These are phyloP conservation scores for Amphipyra berbera DNA, from an alignment of 2,888 invertebrate species.

Conservation along the genomic window DNA sequence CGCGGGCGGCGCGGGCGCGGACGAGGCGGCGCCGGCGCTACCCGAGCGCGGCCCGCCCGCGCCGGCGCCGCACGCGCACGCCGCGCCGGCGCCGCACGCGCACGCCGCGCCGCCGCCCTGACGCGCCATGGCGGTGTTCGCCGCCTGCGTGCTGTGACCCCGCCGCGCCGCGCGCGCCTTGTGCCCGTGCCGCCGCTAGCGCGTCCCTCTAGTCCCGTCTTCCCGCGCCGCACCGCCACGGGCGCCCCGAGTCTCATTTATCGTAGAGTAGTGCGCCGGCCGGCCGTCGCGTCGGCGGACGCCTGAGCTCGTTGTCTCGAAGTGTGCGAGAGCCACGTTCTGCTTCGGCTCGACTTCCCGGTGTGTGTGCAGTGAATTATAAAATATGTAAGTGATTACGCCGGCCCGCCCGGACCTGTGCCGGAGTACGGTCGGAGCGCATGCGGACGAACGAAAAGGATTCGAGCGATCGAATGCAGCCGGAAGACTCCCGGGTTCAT, in stretches of 20 bases:
- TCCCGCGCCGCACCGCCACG: constrained; percentile 36
- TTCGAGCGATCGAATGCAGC: neutral
- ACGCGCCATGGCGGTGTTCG: constrained; percentile 95
- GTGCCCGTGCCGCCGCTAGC: constrained; percentile 34
- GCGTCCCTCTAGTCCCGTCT: constrained; percentile 38
- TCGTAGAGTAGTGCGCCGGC: constrained; percentile 11
- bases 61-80: constrained; percentile 57
- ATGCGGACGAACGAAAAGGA: neutral
- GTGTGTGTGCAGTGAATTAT: constrained; percentile 27
- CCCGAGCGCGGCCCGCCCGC: constrained; percentile 83
- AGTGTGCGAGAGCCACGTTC: constrained; percentile 14
- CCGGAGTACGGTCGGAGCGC: neutral
- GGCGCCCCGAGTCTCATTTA: constrained; percentile 3
- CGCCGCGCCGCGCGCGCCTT: constrained; percentile 42
- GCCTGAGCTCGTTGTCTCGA: no score
- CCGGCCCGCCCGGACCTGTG: constrained; percentile 1
- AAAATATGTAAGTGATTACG: constrained; percentile 19
- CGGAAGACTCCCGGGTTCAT: constrained; percentile 15
- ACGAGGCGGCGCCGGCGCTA: constrained; percentile 78
- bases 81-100: constrained; percentile 60
- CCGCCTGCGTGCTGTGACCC: constrained; percentile 94
- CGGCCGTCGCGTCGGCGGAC: constrained; percentile 1
- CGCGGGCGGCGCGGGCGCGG: constrained; percentile 83
- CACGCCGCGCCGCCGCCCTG: constrained; percentile 81
- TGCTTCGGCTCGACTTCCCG: constrained; percentile 11